phyloP scores from a whole-genome alignment of 2,797 vertebrate genomes.

The Glossophaga mutica region DNA sequence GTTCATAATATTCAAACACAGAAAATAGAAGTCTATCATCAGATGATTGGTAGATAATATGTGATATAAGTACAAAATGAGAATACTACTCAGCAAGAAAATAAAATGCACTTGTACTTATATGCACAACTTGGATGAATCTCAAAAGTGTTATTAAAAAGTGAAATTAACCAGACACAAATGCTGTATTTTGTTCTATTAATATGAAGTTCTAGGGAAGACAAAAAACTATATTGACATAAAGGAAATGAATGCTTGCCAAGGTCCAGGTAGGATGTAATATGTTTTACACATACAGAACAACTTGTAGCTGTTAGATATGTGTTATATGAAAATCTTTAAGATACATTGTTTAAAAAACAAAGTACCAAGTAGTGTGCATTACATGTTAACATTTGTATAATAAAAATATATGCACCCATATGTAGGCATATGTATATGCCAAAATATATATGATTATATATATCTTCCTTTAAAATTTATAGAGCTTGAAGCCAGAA shows the following conservation, averaged over 20 bases:
- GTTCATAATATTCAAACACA: neutral
- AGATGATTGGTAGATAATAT: neutral
- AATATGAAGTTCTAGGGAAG: neutral
- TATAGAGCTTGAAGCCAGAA: neutral
- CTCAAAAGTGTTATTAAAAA: neutral
- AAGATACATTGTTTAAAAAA: neutral
- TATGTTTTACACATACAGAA: neutral
- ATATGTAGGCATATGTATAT: neutral
- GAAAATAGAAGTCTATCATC: neutral
- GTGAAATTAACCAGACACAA: neutral
- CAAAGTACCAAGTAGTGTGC: neutral
- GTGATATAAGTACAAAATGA: neutral
- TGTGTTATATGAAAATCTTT: neutral
- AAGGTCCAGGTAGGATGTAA: neutral
- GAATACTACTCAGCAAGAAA: neutral
- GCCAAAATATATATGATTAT: neutral
- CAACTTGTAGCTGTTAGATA: neutral
- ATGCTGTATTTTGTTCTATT: neutral
- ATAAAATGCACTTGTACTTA: neutral
- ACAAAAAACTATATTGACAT: neutral
- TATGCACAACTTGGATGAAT: neutral
- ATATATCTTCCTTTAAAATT: neutral
- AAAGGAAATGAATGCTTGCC: neutral
- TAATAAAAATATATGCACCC: neutral
- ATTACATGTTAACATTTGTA: neutral